Base-by-base conservation (phyloP, 2,888 invertebrate species). In the Gari tellinella region DNA sequence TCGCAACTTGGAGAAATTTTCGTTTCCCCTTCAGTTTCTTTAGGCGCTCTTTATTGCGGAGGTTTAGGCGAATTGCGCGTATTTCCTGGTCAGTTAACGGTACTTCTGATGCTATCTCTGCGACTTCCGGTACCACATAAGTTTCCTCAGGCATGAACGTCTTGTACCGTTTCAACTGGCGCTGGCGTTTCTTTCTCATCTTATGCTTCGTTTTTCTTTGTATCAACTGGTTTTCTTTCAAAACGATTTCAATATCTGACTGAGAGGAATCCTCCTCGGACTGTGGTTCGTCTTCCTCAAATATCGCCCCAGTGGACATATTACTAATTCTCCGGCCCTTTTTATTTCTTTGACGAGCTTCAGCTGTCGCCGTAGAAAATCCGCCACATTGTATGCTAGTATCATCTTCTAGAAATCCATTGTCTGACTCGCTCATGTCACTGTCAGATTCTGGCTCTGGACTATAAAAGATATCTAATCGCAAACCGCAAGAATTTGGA, bases 121-220 rank as follows among this genome's bases (percentile, higher is more conserved):
- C 40, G 2, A 48, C 46, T 41, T 74, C 65, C 25, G 23, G 43
- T 19, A 62, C 68, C 0, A 41, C 48, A 8, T 51, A 52, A 25
- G 41, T 61, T 25, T 64, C 38, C 2, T 48, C 3, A 1, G 64
- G 56, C 14, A 69, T 43, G 51, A 69, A 74, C 0, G 68, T 57
- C 17, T 52, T 64, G 48, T 70, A 81, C 14, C 69, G 65, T 45
- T 81, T 60, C 48, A 68, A 53, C 49, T 81, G 78, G 31, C 73
- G 61, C 40, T 66, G 52, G 4, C 81, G 72, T 58, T 81, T 79
- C 57, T 76, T 78, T 17, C 45, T 60, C 76, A 81, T 56, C 52
- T 81, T 81, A 49, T 81, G 78, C 52, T 81, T 81, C 1, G 78
- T 76, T 48, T 69, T 66, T 53, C 76, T 70, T 41, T 81, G 70